phyloP scores from a whole-genome alignment of 2,113 vertebrate genomes.

The Vidua chalybeata region DNA sequence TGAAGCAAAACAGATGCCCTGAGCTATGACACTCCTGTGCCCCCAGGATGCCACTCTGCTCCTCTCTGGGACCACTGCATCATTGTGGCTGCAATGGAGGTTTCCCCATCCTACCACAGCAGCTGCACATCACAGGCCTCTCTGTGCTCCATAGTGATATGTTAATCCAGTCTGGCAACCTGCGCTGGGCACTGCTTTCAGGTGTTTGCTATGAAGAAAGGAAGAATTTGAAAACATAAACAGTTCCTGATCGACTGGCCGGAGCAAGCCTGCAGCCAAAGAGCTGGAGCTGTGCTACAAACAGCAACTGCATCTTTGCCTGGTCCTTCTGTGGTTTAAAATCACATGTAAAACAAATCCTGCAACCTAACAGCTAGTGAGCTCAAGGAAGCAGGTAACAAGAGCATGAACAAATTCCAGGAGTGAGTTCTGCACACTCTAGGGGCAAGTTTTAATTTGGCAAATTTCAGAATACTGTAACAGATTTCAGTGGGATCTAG shows the following conservation, averaged over 20 bases:
- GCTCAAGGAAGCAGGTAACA: not conserved
- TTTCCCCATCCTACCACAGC: not conserved
- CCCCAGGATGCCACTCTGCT: not conserved
- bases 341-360: not conserved
- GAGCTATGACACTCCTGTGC: not conserved
- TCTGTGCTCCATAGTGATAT: not conserved
- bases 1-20: not conserved
- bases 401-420: not conserved
- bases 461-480: not conserved
- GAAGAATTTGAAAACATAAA: not conserved
- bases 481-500: not conserved
- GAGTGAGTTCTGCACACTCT: not conserved
- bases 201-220: not conserved
- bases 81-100: not conserved
- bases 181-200: not conserved
- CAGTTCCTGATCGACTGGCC: not conserved
- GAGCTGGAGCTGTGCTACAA: not conserved
- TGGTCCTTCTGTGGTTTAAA: not conserved
- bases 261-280: not conserved
- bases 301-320: not conserved
- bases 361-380: not conserved
- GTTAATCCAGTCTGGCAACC: not conserved
- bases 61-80: not conserved
- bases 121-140: not conserved
- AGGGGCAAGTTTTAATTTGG: not conserved